Evolutionary conservation across 2,113 vertebrate species (phyloP), one percentile per base, ranked within the genome.

Genomic region (Phylloscopus trochiloides): DNA sequence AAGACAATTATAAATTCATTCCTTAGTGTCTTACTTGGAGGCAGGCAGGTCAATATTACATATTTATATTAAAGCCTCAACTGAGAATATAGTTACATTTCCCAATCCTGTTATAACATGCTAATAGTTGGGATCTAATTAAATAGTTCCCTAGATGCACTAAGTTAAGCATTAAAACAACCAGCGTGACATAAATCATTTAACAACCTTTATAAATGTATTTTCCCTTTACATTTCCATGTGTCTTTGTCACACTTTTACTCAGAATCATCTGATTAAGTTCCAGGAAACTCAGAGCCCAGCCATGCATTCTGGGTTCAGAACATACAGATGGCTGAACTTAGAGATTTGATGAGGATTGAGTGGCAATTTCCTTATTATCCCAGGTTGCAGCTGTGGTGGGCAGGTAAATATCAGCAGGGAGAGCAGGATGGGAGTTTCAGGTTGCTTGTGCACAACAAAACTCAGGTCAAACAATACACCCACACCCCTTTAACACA

Each of bases 101-200:
- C 93, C 87, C 85, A 95, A 2, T 79, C 74, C 73, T 91, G 47
- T 92, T 91, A 85, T 68, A 91, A 81, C 50, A 79, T 73, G 58
- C 54, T 92, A 93, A 85, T 90, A 76, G 47, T 73, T 88, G 47
- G 38, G 74, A 76, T 90, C 74, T 86, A 79, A 87, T 95, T 96
- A 94, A 92, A 88, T 74, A 67, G 43, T 75, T 96, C 81, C 78
- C 91, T 67, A 63, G 81, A 74, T 79, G 58, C 6, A 7, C 48
- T 72, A 89, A 92, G 73, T 88, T 96, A 96, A 93, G 71, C 50
- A 85, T 2, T 92, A 86, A 91, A 96, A 94, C 66, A 90, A 90
- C 58, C 55, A 76, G 38, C 1, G 0, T 68, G 45, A 75, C 42
- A 85, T 90, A 92, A 96, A 90, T 79, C 22, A 70, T 92, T 96